These are phyloP conservation scores for Ptiloglossa arizonensis DNA, from an alignment of 1,140 invertebrate genomes.

Conservation along the genomic window DNA sequence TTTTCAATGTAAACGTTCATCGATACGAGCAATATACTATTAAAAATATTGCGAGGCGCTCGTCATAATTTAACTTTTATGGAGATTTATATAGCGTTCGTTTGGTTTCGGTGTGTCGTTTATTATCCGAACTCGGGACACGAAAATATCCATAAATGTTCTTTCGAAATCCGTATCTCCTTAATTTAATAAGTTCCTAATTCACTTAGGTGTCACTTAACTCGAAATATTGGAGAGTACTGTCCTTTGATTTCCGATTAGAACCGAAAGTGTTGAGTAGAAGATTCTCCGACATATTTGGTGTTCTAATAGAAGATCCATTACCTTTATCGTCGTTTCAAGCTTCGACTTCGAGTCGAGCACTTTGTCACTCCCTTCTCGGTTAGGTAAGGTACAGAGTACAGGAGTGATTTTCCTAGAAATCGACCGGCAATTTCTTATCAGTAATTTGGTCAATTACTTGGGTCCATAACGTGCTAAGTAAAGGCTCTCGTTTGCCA, in stretches of 20 bases:
- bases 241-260: constrained; percentile 8
- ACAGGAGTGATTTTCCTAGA: constrained; percentile 44
- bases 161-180: constrained; percentile 22
- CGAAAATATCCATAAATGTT: background rate
- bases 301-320: constrained; percentile 68
- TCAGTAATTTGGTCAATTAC: constrained; percentile 67
- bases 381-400: constrained; percentile 12
- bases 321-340: constrained; percentile 70
- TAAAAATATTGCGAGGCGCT: background rate
- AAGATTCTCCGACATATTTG: constrained; percentile 12
- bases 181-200: constrained; percentile 33
- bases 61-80: background rate
- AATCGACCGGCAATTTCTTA: constrained; percentile 51
- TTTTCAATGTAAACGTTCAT: too few species aligned
- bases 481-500: constrained; percentile 53
- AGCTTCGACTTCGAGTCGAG: constrained; percentile 22
- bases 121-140: too few species aligned
- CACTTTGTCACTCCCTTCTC: constrained; percentile 30
- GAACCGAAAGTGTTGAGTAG: constrained; percentile 24
- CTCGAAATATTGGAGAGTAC: constrained; percentile 3
- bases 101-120: background rate
- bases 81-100: background rate
- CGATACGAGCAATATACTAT: background rate
- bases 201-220: constrained; percentile 32
- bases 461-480: constrained; percentile 61